Conservation (phyloP, 1,140 invertebrate species). For the Fopius arisanus region DNA sequence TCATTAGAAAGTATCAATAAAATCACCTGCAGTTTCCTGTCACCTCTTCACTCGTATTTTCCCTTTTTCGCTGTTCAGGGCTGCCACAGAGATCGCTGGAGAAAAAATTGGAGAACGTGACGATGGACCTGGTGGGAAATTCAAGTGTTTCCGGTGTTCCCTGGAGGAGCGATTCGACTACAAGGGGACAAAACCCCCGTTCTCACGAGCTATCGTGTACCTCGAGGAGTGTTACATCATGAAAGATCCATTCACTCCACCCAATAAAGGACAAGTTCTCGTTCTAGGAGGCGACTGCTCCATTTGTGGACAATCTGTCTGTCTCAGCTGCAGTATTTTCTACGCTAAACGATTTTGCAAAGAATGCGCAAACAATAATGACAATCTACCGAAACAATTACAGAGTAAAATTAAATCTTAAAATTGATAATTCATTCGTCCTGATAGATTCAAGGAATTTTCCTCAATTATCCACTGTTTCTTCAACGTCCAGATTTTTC, state of each 20-base stretch:
- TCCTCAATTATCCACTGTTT: not conserved
- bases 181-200: slow-evolving; percentile 75
- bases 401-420: slow-evolving; percentile 60
- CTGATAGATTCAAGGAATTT: not conserved
- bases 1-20: slow-evolving; percentile 39
- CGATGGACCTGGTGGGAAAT: slow-evolving; percentile 54
- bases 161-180: slow-evolving; percentile 77
- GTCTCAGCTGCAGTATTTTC: slow-evolving; percentile 84
- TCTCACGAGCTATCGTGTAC: slow-evolving; percentile 69
- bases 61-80: slow-evolving; percentile 44
- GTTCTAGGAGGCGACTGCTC: slow-evolving; percentile 79
- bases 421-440: not conserved
- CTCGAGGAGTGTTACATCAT: slow-evolving; percentile 79
- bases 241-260: slow-evolving; percentile 82
- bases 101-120: slow-evolving; percentile 40
- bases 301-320: slow-evolving; percentile 73
- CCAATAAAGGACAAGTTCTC: slow-evolving; percentile 73
- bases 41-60: not conserved
- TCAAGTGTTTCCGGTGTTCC: slow-evolving; percentile 72
- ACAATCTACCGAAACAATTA: slow-evolving; percentile 73
- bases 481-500: not conserved
- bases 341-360: slow-evolving; percentile 78
- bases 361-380: slow-evolving; percentile 70
- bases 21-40: slow-evolving; percentile 12
- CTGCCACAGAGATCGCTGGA: slow-evolving; percentile 26